Evolutionary conservation across 1,140 invertebrate genomes (phyloP), one percentile per base, ranked within the genome.

Genomic region (Pachypeltis micranthus): DNA sequence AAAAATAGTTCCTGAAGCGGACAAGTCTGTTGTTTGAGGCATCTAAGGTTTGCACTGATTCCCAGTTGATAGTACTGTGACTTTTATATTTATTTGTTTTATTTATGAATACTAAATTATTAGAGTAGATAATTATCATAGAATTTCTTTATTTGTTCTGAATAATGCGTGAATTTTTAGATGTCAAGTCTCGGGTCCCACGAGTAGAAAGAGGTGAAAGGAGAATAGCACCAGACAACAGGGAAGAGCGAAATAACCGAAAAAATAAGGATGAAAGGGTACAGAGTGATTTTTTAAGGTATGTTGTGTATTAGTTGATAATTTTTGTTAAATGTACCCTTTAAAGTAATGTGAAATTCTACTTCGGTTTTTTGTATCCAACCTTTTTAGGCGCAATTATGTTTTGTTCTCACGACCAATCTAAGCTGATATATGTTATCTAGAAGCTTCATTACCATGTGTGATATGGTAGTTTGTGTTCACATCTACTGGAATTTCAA

Each of bases 191-290:
- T 10, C 60, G 63, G 66, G 39, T 60, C 29, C 27, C 63, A 1
- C 61, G 31, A 23, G 54, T 59, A 26, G 61, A 62, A 28, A 65
- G 44, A 28, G 55, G n/a, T 10, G 59, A 54, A 28, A 31, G 28
- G 0, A 81, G 80, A 61, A 79, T 78, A 68, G 73, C 74, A 4
- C 70, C 71, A 44, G 85, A 86, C 68, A 81, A 80, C 51, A 78
- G 85, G 44, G 86, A 88, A 68, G 85, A 86, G 67, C 77, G 83
- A 61, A 86, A 86, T 70, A 88, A 88, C 69, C 80, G 83, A 61
- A 78, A 84, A 65, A 87, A 88, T 72, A 78, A 83, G 16, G 84
- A 88, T 69, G 85, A 88, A 66, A 74, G 74, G 66, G n/a, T 57
- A 25, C 72, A 72, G 64, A 69, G 70, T 64, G 71, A 74, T 72